phyloP scores from a whole-genome alignment of 1,140 invertebrate genomes.

The Drosophila athabasca region DNA sequence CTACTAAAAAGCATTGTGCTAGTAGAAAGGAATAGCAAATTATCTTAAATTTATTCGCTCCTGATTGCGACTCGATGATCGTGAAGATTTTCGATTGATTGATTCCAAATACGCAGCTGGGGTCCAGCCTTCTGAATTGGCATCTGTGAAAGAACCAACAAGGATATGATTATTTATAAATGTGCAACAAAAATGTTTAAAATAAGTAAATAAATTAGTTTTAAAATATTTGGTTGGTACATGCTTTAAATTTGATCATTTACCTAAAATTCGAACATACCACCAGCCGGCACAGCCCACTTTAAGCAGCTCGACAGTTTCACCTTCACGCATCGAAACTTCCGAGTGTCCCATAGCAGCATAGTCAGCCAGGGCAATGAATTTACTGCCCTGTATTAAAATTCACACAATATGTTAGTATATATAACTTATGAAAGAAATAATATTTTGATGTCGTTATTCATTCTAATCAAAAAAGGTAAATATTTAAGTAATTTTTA shows the following conservation, averaged over 20 bases:
- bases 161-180: background rate
- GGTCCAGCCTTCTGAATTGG: slow-evolving; percentile 94
- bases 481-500: too few relatives aligned
- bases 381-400: slow-evolving; percentile 87
- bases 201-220: background rate
- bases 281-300: slow-evolving; percentile 98
- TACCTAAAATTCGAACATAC: slow-evolving; percentile 93
- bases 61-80: slow-evolving; percentile 86
- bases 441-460: too few relatives aligned
- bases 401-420: slow-evolving; percentile 41
- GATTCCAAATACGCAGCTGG: slow-evolving; percentile 96
- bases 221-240: background rate
- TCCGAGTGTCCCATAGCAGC: slow-evolving; percentile 94
- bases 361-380: slow-evolving; percentile 95
- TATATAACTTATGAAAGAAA: background rate
- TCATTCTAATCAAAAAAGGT: too few relatives aligned
- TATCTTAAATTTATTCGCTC: slow-evolving; percentile 61
- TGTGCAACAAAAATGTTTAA: background rate
- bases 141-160: slow-evolving; percentile 83
- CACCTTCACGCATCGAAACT: slow-evolving; percentile 94
- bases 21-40: slow-evolving; percentile 7
- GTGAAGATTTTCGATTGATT: slow-evolving; percentile 89
- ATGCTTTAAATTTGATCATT: slow-evolving; percentile 38
- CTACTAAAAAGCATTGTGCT: too few relatives aligned
- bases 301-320: slow-evolving; percentile 93